Conservation (phyloP, 2,113 vertebrate genomes). For the Microtus oregoni region DNA sequence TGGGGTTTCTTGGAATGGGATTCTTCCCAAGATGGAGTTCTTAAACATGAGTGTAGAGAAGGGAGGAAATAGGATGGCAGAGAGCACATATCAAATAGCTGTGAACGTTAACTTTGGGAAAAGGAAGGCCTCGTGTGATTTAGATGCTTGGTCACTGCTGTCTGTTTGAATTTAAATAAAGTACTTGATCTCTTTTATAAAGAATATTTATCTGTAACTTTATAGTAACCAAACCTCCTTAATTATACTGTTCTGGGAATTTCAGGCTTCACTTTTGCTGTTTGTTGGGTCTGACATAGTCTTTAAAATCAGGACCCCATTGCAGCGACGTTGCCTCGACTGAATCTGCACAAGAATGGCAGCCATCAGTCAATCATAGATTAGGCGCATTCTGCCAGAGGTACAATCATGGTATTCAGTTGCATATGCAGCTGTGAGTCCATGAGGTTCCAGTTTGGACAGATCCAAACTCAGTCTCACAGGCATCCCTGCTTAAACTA, state of each 20-base stretch:
- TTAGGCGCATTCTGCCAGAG: too few species aligned
- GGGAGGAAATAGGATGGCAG: background rate
- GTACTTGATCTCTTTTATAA: background rate
- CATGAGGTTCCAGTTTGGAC: background rate
- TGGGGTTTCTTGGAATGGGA: background rate
- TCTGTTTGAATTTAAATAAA: background rate
- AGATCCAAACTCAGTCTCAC: background rate
- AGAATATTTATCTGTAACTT: background rate
- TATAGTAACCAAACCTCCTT: background rate
- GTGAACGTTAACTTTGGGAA: background rate
- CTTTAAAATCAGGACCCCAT: background rate
- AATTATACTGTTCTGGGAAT: background rate
- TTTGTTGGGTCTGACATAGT: background rate
- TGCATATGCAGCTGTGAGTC: too few species aligned
- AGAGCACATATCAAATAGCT: background rate
- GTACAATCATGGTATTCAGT: background rate
- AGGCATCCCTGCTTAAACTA: background rate
- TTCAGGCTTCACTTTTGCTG: background rate
- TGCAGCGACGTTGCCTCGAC: background rate
- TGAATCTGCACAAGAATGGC: background rate
- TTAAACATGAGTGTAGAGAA: background rate
- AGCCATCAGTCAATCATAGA: background rate
- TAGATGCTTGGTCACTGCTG: background rate
- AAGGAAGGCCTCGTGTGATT: background rate
- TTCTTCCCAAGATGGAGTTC: rapidly evolving